These are phyloP conservation scores for Dyspetes luteomarginatus DNA, from an alignment of 2,888 invertebrate genomes.

Conservation along the genomic window DNA sequence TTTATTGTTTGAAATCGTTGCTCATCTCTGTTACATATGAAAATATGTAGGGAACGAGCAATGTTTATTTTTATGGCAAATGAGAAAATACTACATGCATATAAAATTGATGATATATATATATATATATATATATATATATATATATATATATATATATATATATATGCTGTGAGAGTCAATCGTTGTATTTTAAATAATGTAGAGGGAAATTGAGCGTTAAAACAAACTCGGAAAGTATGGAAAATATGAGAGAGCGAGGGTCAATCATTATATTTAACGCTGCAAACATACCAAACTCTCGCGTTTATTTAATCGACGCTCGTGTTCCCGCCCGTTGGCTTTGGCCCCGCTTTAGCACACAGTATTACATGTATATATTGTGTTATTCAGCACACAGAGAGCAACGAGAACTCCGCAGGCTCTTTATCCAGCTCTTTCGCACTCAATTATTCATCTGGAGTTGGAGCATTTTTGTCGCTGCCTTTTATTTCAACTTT, in stretches of 20 bases:
- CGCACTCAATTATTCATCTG: neutral
- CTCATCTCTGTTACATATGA: too few relatives aligned
- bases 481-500: neutral
- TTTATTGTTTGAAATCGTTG: too few relatives aligned
- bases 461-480: too few relatives aligned
- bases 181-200: conserved; percentile 50
- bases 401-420: neutral
- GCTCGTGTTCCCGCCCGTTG: conserved; percentile 19
- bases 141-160: too few relatives aligned
- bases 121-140: too few relatives aligned
- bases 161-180: too few relatives aligned
- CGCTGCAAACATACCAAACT: conserved; percentile 69
- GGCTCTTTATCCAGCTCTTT: conserved; percentile 14
- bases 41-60: too few relatives aligned
- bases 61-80: too few relatives aligned
- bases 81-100: too few relatives aligned
- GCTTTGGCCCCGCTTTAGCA: conserved; percentile 20
- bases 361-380: conserved; percentile 11
- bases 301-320: conserved; percentile 73
- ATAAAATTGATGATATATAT: too few relatives aligned
- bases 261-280: conserved; percentile 76
- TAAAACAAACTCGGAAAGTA: conserved; percentile 69
- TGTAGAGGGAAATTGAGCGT: conserved; percentile 67
- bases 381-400: neutral
- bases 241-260: conserved; percentile 61